Conservation (phyloP, 2,888 invertebrate species). For the Lamproptera curius region DNA sequence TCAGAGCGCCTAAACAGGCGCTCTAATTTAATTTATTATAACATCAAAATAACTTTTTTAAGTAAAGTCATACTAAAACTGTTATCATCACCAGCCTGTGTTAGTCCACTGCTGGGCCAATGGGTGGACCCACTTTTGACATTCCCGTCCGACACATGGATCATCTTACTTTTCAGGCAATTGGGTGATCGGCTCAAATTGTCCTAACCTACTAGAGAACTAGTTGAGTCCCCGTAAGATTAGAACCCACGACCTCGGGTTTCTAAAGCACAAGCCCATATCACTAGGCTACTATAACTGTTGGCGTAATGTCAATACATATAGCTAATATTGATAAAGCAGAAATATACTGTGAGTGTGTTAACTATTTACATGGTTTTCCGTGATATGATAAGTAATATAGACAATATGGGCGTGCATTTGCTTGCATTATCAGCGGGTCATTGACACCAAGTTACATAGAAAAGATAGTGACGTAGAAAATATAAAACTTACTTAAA, state of each 20-base stretch:
- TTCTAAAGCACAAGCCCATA: too few relatives aligned
- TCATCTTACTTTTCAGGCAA: too few relatives aligned
- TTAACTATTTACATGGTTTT: slow-evolving; percentile 27
- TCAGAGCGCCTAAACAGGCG: background rate
- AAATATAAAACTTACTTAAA: too few relatives aligned
- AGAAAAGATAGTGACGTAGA: slow-evolving; percentile 16
- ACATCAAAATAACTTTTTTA: background rate
- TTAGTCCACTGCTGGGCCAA: background rate
- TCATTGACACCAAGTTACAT: slow-evolving; percentile 36
- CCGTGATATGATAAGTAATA: slow-evolving; percentile 31
- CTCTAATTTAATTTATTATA: background rate
- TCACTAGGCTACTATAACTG: too few relatives aligned
- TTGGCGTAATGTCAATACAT: background rate
- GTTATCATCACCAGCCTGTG: background rate
- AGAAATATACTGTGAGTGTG: slow-evolving; percentile 1
- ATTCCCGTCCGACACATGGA: too few relatives aligned
- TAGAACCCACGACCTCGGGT: too few relatives aligned
- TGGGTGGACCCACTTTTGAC: background rate
- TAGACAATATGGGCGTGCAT: slow-evolving; percentile 24
- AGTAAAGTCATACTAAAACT: background rate
- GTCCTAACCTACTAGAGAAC: too few relatives aligned
- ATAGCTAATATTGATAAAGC: background rate
- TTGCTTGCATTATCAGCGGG: slow-evolving; percentile 28
- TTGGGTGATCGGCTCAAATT: too few relatives aligned
- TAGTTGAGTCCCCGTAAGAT: too few relatives aligned